Conservation (phyloP, 1,140 invertebrate species). For the Babylonia areolata region DNA sequence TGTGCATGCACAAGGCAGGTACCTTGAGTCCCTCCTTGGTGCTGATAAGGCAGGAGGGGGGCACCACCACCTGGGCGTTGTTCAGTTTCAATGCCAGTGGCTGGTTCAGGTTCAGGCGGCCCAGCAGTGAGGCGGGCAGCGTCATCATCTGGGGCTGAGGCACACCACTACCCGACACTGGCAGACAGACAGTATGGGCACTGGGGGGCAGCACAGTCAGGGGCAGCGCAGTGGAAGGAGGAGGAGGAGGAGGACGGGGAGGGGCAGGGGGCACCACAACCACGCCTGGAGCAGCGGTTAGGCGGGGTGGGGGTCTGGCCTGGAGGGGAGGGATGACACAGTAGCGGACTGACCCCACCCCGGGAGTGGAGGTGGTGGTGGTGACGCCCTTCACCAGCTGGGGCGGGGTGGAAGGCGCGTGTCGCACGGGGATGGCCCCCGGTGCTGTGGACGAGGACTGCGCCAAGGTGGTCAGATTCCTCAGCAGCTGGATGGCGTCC, state of each 20-base stretch:
- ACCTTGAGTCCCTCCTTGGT: conserved; percentile 63
- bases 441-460: neutral
- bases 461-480: neutral
- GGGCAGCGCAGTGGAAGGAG: neutral
- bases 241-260: neutral
- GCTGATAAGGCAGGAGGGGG: conserved; percentile 66
- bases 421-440: neutral
- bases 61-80: conserved; percentile 64
- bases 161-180: neutral
- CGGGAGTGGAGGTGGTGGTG: neutral
- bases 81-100: conserved; percentile 69
- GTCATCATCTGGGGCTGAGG: conserved; percentile 62
- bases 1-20: too few relatives aligned
- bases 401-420: neutral
- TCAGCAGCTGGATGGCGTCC: conserved; percentile 23
- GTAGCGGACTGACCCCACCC: neutral
- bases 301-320: conserved; percentile 15
- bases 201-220: neutral
- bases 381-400: neutral
- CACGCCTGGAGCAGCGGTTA: conserved; percentile 38
- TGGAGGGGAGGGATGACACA: neutral
- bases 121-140: conserved; percentile 62
- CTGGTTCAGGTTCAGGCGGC: conserved; percentile 61
- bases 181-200: neutral
- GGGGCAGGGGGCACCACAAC: neutral